Evolutionary conservation across 2,888 invertebrate species (phyloP).

Genomic region (Drosophila anomelani): DNA sequence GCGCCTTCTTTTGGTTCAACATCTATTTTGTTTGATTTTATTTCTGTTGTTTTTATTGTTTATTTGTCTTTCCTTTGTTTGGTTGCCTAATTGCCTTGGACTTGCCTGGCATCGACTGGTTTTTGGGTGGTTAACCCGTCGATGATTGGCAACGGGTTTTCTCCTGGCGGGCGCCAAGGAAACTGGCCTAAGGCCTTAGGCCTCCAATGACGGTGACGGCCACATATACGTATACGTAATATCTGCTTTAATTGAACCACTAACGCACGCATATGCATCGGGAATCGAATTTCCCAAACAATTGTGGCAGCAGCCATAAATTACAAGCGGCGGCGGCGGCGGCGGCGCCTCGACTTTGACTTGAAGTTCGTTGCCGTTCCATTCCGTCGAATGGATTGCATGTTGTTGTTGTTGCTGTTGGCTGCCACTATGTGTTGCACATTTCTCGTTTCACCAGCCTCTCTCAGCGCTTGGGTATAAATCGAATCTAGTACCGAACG

Average conservation of each 20-base stretch:
- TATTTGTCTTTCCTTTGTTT: conserved; percentile 2
- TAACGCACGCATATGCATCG: conserved; percentile 56
- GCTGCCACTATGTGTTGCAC: conserved; percentile 32
- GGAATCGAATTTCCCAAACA: conserved; percentile 46
- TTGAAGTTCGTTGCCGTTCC: conserved; percentile 78
- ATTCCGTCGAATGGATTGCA: conserved; percentile 8
- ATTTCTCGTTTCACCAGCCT: conserved; percentile 64
- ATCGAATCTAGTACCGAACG: conserved; percentile 84
- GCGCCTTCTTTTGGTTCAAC: background rate
- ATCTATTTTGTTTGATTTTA: background rate
- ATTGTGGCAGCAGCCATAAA: conserved; percentile 51
- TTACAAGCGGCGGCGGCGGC: conserved; percentile 28
- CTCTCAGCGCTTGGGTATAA: conserved; percentile 77
- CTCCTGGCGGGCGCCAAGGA: conserved; percentile 37
- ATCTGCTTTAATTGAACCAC: conserved; percentile 71
- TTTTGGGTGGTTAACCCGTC: conserved; percentile 68
- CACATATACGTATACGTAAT: conserved; percentile 78
- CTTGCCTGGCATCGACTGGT: conserved; percentile 72
- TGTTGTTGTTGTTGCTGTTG: conserved; percentile 3
- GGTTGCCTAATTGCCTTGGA: conserved; percentile 75
- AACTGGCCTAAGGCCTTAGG: conserved; percentile 47
- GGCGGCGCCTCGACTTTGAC: conserved; percentile 45
- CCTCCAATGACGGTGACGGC: conserved; percentile 53
- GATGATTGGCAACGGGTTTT: conserved; percentile 57
- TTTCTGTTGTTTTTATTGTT: conserved; percentile 1